Base-by-base conservation (phyloP, 1,140 invertebrate genomes). In the Anastatus disparis region DNA sequence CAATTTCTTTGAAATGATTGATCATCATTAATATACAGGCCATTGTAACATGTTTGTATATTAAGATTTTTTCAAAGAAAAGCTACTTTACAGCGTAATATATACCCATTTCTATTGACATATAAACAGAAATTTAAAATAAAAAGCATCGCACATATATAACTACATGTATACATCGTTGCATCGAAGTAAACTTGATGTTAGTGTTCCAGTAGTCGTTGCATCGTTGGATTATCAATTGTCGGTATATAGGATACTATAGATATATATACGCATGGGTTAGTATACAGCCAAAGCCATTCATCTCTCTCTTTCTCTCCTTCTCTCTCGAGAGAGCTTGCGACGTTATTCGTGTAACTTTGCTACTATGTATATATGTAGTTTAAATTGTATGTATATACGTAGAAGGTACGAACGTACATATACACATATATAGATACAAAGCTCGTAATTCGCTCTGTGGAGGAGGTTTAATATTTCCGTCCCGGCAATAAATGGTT, bases 211-310 rank as follows among this genome's bases (percentile, higher is more conserved):
- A n/a, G n/a, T n/a, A n/a, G n/a, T n/a, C n/a, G 42, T 15, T 58
- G n/a, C 29, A 38, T 52, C 27, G 46, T 24, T 31, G 63, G 31
- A 55, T 55, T 42, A 42, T 55, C 63, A 65, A 55, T 65, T 65
- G 48, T 27, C 48, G 48, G 17, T 6, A 31, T 17, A 13, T 26
- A 10, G 46, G 7, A 38, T 31, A n/a, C n/a, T n/a, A n/a, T n/a
- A n/a, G n/a, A n/a, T n/a, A n/a, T n/a, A n/a, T n/a, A n/a, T n/a
- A 27, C 55, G 55, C 55, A 24, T 10, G 46, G 7, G 17, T 20
- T 50, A 20, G 8, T n/a, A n/a, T n/a, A 44, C 42, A 44, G 42
- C 42, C 26, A 3, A 12, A 59, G 24, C 58, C 58, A 61, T 61
- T 61, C 58, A 61, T 61, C 58, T 61, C 24, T 27, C 58, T 2